Evolutionary conservation across 2,113 vertebrate species (phyloP), one percentile per base, ranked within the genome.

Genomic region (Carassius auratus): DNA sequence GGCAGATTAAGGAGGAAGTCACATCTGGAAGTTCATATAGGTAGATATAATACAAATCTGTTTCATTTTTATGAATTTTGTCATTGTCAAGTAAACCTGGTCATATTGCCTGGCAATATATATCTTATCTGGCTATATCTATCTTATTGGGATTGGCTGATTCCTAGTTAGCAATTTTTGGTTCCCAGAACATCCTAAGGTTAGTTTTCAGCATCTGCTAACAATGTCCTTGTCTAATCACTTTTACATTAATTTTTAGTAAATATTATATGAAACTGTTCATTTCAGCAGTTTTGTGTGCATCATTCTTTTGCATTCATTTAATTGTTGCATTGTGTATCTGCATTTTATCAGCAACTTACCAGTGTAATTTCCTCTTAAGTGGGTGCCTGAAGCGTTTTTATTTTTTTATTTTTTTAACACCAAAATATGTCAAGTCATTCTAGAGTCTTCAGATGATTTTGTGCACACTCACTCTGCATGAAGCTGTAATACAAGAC

Each of bases 1-100:
- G 95, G 87, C 97, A 99, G 92, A 98, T 98, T 83, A 97, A 97
- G 85, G 94, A 97, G 92, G 97, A 97, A 36, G 95, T 95, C 91
- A 94, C 95, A 0, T 95, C 94, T 8, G 94, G 95, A 3, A 98
- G 96, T 86, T 95, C 94, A 78, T 99, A 99, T 93, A 97, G 97
- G 97, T 99, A 91, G 95, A 87, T 52, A 17, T 50, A 55, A 0
- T 15, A 55, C 52, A 55, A 17, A 55, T 19, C 15, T 36, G 68
- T 4, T 45, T 74, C 19, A 12, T 45, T 73, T 36, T 42, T 10
- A 38, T 73, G 36, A 15, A 71, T 1, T 74, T 45, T 68, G 13
- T 17, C 6, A 36, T 8, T 68, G 26, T 26, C 10, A 26, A 30
- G 5, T 1, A 64, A 14, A 14, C 62, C 23, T 30, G 23, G 30